A percentile compares a stretch with the other conserved stretches of the same genome.
phyloP scores from a whole-genome alignment of 1,140 invertebrate species.

The Drosophila busckii region DNA sequence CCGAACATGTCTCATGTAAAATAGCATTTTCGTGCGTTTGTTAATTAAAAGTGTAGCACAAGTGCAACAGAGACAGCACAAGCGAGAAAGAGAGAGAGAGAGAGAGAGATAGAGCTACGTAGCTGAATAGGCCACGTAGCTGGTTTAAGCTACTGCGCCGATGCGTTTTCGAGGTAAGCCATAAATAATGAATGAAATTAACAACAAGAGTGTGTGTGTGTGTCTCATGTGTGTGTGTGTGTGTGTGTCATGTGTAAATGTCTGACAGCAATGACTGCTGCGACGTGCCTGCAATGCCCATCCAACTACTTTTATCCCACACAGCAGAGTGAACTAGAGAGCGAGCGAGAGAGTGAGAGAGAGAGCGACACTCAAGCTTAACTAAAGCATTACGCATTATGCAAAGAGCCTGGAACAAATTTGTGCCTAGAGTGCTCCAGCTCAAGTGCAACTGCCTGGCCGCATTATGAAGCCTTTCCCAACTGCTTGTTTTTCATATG shows the following conservation, averaged over 20 bases:
- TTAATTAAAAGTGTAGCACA: constrained; percentile 69
- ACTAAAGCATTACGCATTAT: too few species aligned
- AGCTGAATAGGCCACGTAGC: constrained; percentile 11
- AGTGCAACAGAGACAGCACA: not conserved
- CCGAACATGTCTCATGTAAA: constrained; percentile 62
- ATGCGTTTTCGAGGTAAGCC: constrained; percentile 75
- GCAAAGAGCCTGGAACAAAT: too few species aligned
- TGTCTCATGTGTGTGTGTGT: constrained; percentile 5
- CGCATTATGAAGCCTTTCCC: too few species aligned
- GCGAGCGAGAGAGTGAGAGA: too few species aligned
- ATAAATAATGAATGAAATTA: constrained; percentile 78
- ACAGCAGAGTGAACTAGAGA: too few species aligned
- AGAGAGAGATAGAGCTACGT: not conserved
- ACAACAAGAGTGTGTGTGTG: constrained; percentile 30
- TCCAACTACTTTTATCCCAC: too few species aligned
- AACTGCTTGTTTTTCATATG: too few species aligned
- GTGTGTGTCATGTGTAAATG: constrained; percentile 4
- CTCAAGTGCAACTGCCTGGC: too few species aligned
- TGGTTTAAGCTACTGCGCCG: constrained; percentile 21
- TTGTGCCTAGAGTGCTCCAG: too few species aligned
- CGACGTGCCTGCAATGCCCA: not conserved
- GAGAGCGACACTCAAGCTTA: too few species aligned
- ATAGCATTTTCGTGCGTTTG: constrained; percentile 71
- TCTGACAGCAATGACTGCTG: constrained; percentile 4
- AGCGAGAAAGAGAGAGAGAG: not conserved